phyloP scores from a whole-genome alignment of 1,140 invertebrate species.

The Diploscapter pachys region DNA sequence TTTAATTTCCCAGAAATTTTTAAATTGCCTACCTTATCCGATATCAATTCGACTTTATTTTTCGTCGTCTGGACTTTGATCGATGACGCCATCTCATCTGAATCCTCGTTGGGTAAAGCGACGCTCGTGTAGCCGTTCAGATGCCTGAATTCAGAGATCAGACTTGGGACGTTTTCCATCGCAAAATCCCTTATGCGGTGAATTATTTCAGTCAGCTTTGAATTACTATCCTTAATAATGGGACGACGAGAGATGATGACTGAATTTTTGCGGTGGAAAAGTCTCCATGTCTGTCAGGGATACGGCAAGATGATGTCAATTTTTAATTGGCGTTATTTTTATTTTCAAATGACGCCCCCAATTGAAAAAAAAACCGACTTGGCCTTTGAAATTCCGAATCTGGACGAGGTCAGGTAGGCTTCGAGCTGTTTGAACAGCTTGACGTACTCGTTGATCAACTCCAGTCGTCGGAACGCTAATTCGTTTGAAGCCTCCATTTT shows the following conservation, averaged over 20 bases:
- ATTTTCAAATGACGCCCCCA: neutral
- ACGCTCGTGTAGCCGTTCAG: neutral
- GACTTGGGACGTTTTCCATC: no score
- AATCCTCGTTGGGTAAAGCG: neutral
- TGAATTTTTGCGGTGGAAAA: neutral
- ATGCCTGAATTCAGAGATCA: slow-evolving; percentile 4
- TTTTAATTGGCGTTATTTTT: slow-evolving; percentile 2
- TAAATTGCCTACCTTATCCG: neutral
- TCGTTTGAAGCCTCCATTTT: neutral
- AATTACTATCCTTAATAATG: neutral
- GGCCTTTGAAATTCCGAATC: slow-evolving; percentile 19
- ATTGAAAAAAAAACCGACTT: slow-evolving; percentile 17
- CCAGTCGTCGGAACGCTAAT: neutral
- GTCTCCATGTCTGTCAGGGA: slow-evolving; percentile 9
- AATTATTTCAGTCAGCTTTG: neutral
- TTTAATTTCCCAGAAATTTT: neutral
- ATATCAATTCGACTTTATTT: neutral
- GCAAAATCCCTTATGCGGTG: no score
- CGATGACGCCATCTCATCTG: neutral
- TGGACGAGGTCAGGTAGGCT: slow-evolving; percentile 3
- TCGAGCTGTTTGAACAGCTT: neutral
- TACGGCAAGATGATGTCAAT: slow-evolving; percentile 8
- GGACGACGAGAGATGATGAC: neutral
- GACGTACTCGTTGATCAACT: neutral
- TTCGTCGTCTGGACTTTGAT: neutral